Evolutionary conservation across 1,140 invertebrate species (phyloP), one percentile per base, ranked within the genome.

Genomic region (Bombus consobrinus): DNA sequence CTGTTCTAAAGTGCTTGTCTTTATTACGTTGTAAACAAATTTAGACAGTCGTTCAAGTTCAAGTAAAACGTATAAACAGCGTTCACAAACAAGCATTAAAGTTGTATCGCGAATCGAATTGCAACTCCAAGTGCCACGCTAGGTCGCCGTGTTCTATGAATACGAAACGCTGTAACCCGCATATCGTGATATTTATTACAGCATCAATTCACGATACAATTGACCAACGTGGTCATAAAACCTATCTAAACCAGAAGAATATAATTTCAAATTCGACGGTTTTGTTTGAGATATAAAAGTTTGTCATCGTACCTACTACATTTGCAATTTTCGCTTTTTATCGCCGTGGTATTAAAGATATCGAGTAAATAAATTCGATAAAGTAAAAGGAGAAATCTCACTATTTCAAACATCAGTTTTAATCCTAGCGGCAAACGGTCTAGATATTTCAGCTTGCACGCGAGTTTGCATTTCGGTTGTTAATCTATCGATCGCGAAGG

Each of bases 401-500:
- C 34, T 41, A 81, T 72, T 81, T 32, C 9, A 0, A 8, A 22
- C 15, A 71, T 71, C 13, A 53, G 22, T 66, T 43, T 62, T 4
- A 81, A 81, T 59, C 47, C 69, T 0, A 57, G 34, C 13, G 22
- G 4, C 25, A 32, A 69, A 69, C 10, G 1, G 39, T 66, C 2
- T 4, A 34, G 59, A 72, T 32, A 72, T 81, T 41, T 25, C 22
- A 8, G 34, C 2, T 62, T 53, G 47, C 22, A 18, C 47, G 18
- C 10, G 34, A 80, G 66, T 80, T 80, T 71, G 66, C 47, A 57
- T 71, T 41, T 32, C 43, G 43, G 12, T 53, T 37, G 66, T 69
- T 47, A 47, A 82, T 82, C 59, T 15, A 75, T 37, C 39, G 28
- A 76, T 59, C 15, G 66, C 12, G 15, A 74, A 6, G 37, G 32